phyloP scores from a whole-genome alignment of 2,888 invertebrate species.

The Parelbella ahira region DNA sequence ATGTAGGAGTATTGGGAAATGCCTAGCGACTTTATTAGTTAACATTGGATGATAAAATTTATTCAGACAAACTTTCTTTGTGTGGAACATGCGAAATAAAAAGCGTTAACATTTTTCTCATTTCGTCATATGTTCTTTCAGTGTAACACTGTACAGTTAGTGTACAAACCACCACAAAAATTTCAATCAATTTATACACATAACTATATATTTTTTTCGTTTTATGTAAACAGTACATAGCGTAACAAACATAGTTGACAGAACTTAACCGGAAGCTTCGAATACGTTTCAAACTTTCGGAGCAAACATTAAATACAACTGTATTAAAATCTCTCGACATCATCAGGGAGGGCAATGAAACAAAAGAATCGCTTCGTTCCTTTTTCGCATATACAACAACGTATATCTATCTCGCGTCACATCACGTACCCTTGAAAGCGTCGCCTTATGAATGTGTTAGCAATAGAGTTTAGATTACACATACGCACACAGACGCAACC shows the following conservation, averaged over 20 bases:
- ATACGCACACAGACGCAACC: conserved; percentile 30
- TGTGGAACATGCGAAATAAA: too few species aligned
- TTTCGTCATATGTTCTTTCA: too few species aligned
- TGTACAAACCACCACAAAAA: too few species aligned
- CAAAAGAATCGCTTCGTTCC: conserved; percentile 62
- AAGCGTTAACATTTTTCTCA: too few species aligned
- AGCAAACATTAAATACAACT: conserved; percentile 63
- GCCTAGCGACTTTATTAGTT: too few species aligned
- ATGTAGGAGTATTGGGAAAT: too few species aligned
- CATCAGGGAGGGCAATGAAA: conserved; percentile 73
- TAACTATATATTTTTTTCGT: too few species aligned
- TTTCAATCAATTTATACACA: too few species aligned
- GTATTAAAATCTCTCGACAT: conserved; percentile 69
- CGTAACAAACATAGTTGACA: conserved; percentile 13
- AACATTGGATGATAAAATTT: too few species aligned
- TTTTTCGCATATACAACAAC: conserved; percentile 42
- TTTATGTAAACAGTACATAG: too few species aligned
- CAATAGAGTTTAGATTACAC: conserved; percentile 44
- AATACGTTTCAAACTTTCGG: conserved; percentile 19
- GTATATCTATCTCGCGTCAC: conserved; percentile 56
- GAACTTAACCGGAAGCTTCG: conserved; percentile 8
- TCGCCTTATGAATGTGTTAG: conserved; percentile 60
- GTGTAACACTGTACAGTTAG: too few species aligned
- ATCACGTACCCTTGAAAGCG: conserved; percentile 66
- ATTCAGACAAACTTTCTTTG: too few species aligned